Evolutionary conservation across 2,888 invertebrate genomes (phyloP), one percentile per base, ranked within the genome.

Genomic region (Chloroclystis v-ata): DNA sequence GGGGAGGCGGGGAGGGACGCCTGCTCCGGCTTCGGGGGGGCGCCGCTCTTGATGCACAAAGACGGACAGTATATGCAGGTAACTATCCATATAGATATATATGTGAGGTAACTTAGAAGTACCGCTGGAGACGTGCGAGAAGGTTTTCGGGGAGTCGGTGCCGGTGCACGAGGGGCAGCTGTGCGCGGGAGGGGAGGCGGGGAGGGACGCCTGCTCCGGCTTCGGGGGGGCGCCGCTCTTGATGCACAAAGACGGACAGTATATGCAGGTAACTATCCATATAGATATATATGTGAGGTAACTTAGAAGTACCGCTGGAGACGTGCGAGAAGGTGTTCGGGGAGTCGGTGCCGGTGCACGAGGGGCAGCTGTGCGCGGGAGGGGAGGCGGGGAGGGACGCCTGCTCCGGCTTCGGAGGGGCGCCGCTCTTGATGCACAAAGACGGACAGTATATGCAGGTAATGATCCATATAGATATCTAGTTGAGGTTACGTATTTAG

Each of bases 11-110:
- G 92, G 10, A 90, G 90, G 55, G 94, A 94, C 67, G 94, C 94
- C 0, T 95, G 95, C 57, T 91, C 93, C 7, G 94, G 94, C 4
- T 95, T 94, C 61, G 94, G 93, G 2, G 95, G 95, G 2, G 93
- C 94, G 0, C 94, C 95, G 0, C 75, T 95, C 2, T 71, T 94
- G 42, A 75, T 92, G 1, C 87, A 83, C 49, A 89, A 91, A 57
- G 90, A 90, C 53, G 91, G 91, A 14, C 89, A 89, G 28, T 90
- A 89, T 71, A 89, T 90, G 43, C 92, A 94, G 89, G 94, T 93
- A 67, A 50, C 14, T 14, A 11, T 20, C 2, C 20, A 20, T 5
- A 20, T 20, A 20, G 20, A 5, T 20, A 20, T 2, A 4, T 5
- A 20, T 4, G 5, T 4, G 5, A 5, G 20, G 20, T n/a, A n/a